Conservation (phyloP, 2,888 invertebrate genomes). For the Tridacna gigas region DNA sequence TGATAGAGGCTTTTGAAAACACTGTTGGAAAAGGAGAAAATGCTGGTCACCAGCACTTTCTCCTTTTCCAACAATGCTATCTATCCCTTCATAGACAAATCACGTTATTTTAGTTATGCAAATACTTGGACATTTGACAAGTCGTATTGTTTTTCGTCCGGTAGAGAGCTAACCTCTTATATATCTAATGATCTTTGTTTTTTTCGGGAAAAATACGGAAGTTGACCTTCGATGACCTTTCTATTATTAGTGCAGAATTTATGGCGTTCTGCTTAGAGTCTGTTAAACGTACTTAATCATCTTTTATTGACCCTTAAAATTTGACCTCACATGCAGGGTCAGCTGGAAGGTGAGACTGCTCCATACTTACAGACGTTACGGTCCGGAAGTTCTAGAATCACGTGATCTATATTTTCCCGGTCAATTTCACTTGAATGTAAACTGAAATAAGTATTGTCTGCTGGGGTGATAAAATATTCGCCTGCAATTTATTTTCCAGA, state of each 20-base stretch:
- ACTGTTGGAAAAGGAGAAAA: no score
- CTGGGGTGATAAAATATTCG: constrained; percentile 19
- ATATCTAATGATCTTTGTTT: no score
- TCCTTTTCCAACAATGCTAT: no score
- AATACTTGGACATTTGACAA: no score
- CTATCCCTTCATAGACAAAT: no score
- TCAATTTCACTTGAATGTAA: constrained; percentile 30
- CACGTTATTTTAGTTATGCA: no score
- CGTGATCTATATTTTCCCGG: constrained; percentile 16
- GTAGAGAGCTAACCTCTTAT: no score
- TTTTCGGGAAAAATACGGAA: background rate
- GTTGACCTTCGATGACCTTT: constrained; percentile 17
- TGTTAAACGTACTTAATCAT: constrained; percentile 46
- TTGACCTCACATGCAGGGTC: constrained; percentile 44
- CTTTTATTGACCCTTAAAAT: constrained; percentile 43
- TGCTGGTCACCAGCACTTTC: no score
- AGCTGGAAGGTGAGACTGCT: constrained; percentile 27
- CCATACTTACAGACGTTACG: constrained; percentile 32
- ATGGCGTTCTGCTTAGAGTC: constrained; percentile 19
- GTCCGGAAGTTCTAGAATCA: constrained; percentile 18
- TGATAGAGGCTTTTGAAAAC: no score
- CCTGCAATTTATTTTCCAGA: constrained; percentile 17
- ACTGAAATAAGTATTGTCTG: constrained; percentile 28
- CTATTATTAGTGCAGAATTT: constrained; percentile 18
- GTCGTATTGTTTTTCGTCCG: no score